These are phyloP conservation scores for Lota lota DNA, from an alignment of 2,113 vertebrate genomes.

Conservation along the genomic window DNA sequence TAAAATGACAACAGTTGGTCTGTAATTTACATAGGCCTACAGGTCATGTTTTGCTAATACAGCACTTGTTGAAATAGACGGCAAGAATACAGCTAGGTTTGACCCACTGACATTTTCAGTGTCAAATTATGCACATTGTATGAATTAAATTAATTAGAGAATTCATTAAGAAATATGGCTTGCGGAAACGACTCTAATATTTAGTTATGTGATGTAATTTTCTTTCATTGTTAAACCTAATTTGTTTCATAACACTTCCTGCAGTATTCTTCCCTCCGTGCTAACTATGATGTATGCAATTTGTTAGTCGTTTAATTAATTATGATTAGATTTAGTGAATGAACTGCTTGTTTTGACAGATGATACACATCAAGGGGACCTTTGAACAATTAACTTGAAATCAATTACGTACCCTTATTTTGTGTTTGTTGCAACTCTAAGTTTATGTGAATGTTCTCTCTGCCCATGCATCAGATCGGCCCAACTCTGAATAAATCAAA, in stretches of 20 bases:
- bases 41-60: constrained; percentile 85
- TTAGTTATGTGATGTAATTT: constrained; percentile 86
- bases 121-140: constrained; percentile 88
- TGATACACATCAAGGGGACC: constrained; percentile 88
- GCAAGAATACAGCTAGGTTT: constrained; percentile 80
- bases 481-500: constrained; percentile 52
- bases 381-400: constrained; percentile 81
- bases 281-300: constrained; percentile 87
- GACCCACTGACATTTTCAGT: constrained; percentile 85
- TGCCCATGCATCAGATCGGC: constrained; percentile 46
- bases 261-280: constrained; percentile 78
- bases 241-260: constrained; percentile 89
- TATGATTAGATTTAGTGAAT: constrained; percentile 86
- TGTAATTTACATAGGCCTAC: constrained; percentile 74
- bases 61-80: constrained; percentile 81
- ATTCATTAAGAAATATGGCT: constrained; percentile 87
- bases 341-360: constrained; percentile 87
- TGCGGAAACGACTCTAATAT: constrained; percentile 79
- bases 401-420: constrained; percentile 68
- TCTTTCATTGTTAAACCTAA: constrained; percentile 88
- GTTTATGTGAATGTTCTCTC: constrained; percentile 57
- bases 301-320: constrained; percentile 97
- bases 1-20: constrained; percentile 70
- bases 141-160: constrained; percentile 93
- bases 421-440: constrained; percentile 57